Percentiles rank a stretch among this genome's conserved stretches.
These are phyloP conservation scores for Pseudobourletiella spinata DNA, from an alignment of 1,140 invertebrate genomes.

Conservation along the genomic window DNA sequence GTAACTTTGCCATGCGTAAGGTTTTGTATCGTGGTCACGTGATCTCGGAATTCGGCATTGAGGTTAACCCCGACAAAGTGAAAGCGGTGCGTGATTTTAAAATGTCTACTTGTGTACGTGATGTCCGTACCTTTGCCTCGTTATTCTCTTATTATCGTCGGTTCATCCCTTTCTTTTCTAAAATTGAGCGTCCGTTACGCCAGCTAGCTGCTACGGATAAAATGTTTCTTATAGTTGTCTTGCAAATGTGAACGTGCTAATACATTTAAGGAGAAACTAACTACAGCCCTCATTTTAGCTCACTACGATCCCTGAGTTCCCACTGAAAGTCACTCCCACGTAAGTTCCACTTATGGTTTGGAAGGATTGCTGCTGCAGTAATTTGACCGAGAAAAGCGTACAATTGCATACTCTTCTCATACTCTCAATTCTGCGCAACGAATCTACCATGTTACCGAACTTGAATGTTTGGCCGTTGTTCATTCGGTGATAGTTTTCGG, in stretches of 20 bases:
- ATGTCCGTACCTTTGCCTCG: slow-evolving; percentile 36
- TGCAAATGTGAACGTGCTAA: slow-evolving; percentile 25
- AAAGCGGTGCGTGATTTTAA: slow-evolving; percentile 37
- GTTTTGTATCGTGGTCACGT: slow-evolving; percentile 41
- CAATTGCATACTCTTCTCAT: slow-evolving; percentile 43
- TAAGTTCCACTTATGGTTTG: slow-evolving; percentile 44
- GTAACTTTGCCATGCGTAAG: slow-evolving; percentile 34
- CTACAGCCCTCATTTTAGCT: slow-evolving; percentile 19
- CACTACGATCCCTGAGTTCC: slow-evolving; percentile 21
- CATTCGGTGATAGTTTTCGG: slow-evolving; percentile 41
- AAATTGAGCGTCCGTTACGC: background rate
- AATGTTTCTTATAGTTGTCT: background rate
- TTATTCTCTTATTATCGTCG: background rate
- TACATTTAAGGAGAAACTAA: slow-evolving; percentile 37
- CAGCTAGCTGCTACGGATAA: background rate
- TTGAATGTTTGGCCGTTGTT: slow-evolving; percentile 43
- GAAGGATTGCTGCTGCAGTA: slow-evolving; percentile 45
- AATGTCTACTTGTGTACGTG: slow-evolving; percentile 36
- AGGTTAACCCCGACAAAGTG: slow-evolving; percentile 40
- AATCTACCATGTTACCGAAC: slow-evolving; percentile 41
- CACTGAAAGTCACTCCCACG: slow-evolving; percentile 42
- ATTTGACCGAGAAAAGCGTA: slow-evolving; percentile 36
- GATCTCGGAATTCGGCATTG: slow-evolving; percentile 38
- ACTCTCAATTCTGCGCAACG: slow-evolving; percentile 38
- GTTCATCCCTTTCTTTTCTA: slow-evolving; percentile 5